Conservation (phyloP, 1,140 invertebrate species). For the Drosophila nasuta region DNA sequence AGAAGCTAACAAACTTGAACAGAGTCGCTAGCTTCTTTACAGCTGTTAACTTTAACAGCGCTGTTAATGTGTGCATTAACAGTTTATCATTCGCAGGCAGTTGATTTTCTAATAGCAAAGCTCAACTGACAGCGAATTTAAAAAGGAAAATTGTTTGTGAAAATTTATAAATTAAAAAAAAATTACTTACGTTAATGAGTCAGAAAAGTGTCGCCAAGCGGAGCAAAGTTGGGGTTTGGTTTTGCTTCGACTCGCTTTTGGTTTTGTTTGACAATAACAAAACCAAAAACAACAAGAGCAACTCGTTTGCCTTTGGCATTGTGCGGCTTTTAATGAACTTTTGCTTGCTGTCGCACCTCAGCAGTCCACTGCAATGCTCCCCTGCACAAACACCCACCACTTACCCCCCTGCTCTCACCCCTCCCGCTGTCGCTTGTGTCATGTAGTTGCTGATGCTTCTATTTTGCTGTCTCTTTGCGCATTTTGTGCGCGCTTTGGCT, state of each 20-base stretch:
- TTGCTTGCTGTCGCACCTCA: conserved; percentile 21
- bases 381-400: background rate
- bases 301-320: conserved; percentile 43
- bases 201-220: conserved; percentile 70
- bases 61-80: background rate
- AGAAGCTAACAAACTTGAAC: too few relatives aligned
- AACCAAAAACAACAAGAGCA: conserved; percentile 19
- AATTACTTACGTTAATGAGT: conserved; percentile 63
- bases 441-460: conserved; percentile 40
- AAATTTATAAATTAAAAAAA: conserved; percentile 23
- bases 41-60: background rate
- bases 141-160: conserved; percentile 13
- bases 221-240: conserved; percentile 26
- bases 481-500: conserved; percentile 54
- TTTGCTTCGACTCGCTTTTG: conserved; percentile 25
- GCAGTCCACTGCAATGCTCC: background rate
- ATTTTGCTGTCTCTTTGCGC: conserved; percentile 55
- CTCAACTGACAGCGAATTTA: conserved; percentile 17
- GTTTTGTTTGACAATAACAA: conserved; percentile 6
- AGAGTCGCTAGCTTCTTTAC: background rate
- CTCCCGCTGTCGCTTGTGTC: background rate
- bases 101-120: background rate
- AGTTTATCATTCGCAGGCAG: background rate
- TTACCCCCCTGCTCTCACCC: background rate
- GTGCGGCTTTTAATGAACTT: conserved; percentile 53